Evolutionary conservation across 2,888 invertebrate genomes (phyloP), one percentile per base, ranked within the genome.

Genomic region (Eupithecia subumbrata): DNA sequence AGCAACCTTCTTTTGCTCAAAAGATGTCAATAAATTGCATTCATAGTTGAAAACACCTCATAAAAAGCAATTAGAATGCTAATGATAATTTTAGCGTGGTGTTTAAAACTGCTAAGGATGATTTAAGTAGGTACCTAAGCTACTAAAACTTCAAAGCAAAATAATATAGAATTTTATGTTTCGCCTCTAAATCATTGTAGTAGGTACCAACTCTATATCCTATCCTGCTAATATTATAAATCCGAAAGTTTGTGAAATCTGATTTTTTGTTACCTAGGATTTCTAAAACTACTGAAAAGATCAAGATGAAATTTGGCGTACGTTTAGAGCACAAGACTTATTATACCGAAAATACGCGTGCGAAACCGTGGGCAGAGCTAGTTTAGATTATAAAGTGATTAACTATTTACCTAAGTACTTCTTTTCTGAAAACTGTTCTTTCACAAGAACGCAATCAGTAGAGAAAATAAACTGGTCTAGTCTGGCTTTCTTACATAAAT

Each of bases 401-500:
- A n/a, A n/a, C n/a, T n/a, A n/a, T n/a, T n/a, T n/a, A n/a, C n/a
- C n/a, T n/a, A n/a, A n/a, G n/a, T n/a, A n/a, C 52, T 56, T 22
- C 52, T 56, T 22, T 56, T 56, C 22, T 22, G 22, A 56, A 22
- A 48, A 18, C 7, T 18, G 18, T 48, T 48, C 7, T 48, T 48
- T 48, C 52, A n/a, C 52, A n/a, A n/a, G 48, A 52, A n/a, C n/a
- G n/a, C 60, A 60, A 34, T 64, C 9, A 64, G n/a, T 11, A 12
- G 12, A 5, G n/a, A 40, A 37, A 22, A 63, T 22, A 71, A 60
- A 68, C 34, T 71, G 69, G 34, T 76, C 74, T 76, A 69, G 74
- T 76, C 72, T 77, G 77, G 77, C 77, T 70, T 72, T 34, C 34
- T 74, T 66, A 66, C 69, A 72, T 66, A 37, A 74, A 71, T 68